Evolutionary conservation across 2,797 vertebrate species (phyloP).

Genomic region (Ciconia nigra): DNA sequence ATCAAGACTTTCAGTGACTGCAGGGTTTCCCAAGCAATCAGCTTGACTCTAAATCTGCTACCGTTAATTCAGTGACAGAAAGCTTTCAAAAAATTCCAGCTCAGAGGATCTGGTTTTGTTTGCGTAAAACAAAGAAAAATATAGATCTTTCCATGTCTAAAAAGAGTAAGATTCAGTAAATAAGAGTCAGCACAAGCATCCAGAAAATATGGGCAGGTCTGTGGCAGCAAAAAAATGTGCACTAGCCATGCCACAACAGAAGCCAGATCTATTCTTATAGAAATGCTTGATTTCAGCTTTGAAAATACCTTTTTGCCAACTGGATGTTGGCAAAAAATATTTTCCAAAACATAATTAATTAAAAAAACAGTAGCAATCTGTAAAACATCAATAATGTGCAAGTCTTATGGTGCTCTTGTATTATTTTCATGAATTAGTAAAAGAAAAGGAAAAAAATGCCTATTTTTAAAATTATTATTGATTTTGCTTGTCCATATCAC

Average conservation of each 20-base stretch:
- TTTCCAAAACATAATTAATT: background rate
- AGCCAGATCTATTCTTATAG: background rate
- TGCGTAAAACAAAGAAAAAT: background rate
- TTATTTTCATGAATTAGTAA: constrained; percentile 56
- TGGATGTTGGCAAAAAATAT: background rate
- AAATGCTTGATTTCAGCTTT: background rate
- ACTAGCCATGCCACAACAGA: background rate
- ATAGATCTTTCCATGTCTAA: background rate
- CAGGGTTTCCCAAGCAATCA: background rate
- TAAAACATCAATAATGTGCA: background rate
- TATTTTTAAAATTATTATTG: constrained; percentile 65
- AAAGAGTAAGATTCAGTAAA: background rate
- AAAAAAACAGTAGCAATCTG: background rate
- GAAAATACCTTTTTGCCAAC: background rate
- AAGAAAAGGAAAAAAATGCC: background rate
- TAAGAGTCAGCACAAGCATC: background rate
- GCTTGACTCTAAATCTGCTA: background rate
- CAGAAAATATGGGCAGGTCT: background rate
- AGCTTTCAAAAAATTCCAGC: background rate
- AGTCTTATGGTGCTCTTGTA: background rate
- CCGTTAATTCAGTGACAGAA: background rate
- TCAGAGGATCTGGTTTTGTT: background rate
- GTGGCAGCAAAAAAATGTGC: background rate
- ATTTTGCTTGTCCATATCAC: constrained; percentile 52
- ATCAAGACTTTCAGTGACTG: background rate